Evolutionary conservation across 2,113 vertebrate species (phyloP).

Genomic region (Alectura lathami): DNA sequence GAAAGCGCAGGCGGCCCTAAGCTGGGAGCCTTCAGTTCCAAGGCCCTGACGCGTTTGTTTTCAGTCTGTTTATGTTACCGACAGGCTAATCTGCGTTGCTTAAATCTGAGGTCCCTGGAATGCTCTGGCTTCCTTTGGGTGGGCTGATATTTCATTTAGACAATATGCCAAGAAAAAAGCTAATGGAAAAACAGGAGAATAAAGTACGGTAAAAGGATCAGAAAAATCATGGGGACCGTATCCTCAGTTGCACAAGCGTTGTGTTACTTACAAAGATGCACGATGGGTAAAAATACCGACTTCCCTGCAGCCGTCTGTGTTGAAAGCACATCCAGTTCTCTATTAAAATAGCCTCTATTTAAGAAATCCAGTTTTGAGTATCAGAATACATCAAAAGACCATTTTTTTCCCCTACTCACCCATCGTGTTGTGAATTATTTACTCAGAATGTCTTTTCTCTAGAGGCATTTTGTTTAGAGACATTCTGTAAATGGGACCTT

Average conservation of each 20-base stretch:
- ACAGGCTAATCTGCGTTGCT: neutral
- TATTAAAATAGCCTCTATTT: neutral
- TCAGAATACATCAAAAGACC: slow-evolving; percentile 12
- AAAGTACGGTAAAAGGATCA: neutral
- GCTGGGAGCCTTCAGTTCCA: neutral
- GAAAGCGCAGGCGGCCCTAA: neutral
- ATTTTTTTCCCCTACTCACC: neutral
- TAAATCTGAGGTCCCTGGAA: neutral
- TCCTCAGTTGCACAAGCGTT: neutral
- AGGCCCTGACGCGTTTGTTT: neutral
- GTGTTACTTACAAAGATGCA: neutral
- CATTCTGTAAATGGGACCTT: slow-evolving; percentile 22
- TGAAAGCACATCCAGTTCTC: neutral
- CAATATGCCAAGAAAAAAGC: neutral
- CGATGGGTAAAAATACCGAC: neutral
- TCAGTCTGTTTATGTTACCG: neutral
- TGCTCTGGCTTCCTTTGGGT: neutral
- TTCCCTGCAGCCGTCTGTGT: neutral
- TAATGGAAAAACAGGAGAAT: neutral
- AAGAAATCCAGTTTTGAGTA: neutral
- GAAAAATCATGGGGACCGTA: neutral
- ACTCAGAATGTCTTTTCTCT: neutral
- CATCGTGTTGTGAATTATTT: slow-evolving; percentile 34
- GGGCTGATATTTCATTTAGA: neutral
- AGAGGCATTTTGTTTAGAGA: slow-evolving; percentile 12